Conservation (phyloP, 2,113 vertebrate species). For the Malurus cyaneus region DNA sequence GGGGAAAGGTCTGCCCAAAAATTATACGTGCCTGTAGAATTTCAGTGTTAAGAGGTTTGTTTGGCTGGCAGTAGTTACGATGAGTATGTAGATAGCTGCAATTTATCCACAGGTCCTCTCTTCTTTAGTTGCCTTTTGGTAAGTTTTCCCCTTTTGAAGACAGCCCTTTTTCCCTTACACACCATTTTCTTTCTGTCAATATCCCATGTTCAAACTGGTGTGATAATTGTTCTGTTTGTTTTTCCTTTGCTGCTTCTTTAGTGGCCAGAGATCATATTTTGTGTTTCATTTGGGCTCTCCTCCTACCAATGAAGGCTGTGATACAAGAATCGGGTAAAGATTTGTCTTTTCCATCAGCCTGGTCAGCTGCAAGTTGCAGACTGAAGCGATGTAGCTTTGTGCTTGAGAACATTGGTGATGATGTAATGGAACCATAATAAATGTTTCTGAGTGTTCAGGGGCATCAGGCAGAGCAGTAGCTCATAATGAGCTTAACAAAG, state of each 20-base stretch:
- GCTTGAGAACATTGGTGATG: background rate
- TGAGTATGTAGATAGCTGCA: background rate
- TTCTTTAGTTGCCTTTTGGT: background rate
- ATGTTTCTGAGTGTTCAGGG: background rate
- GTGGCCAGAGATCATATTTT: background rate
- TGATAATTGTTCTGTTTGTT: background rate
- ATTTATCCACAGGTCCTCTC: background rate
- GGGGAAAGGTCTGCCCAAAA: background rate
- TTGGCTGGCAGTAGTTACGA: background rate
- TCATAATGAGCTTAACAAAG: background rate
- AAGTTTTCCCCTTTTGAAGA: background rate
- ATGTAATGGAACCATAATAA: background rate
- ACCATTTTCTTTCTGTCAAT: background rate
- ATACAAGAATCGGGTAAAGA: background rate
- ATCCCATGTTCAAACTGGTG: background rate
- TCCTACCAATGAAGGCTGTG: background rate
- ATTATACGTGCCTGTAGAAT: background rate
- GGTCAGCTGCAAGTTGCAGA: background rate
- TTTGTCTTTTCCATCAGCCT: background rate
- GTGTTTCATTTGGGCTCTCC: background rate
- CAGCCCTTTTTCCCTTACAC: accelerated
- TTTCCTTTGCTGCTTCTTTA: background rate
- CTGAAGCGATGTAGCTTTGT: background rate
- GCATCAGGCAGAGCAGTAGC: background rate
- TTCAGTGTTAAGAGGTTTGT: background rate